Conservation (phyloP, 2,113 vertebrate species). For the Mormoops blainvillei region DNA sequence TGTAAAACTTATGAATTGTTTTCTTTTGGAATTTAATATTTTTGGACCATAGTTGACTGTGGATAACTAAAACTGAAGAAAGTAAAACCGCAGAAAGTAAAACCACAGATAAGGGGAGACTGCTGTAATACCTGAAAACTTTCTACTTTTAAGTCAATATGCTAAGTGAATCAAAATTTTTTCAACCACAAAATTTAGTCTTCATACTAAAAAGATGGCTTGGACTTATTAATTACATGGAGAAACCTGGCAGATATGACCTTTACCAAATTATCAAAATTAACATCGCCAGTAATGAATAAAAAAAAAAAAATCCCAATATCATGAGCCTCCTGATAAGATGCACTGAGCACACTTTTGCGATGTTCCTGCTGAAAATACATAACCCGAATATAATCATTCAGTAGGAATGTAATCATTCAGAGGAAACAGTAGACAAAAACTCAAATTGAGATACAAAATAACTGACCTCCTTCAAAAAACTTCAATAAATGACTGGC, state of each 20-base stretch:
- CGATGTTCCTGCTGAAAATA: not conserved
- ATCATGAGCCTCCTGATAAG: not conserved
- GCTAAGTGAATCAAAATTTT: not conserved
- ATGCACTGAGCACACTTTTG: not conserved
- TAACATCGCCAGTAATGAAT: not conserved
- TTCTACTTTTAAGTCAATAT: not conserved
- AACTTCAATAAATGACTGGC: not conserved
- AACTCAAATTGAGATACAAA: not conserved
- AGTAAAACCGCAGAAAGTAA: not conserved
- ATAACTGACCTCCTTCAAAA: not conserved
- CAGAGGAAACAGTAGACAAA: not conserved
- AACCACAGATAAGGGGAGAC: not conserved
- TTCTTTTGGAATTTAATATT: not conserved
- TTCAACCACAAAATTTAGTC: not conserved
- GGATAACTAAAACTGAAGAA: not conserved
- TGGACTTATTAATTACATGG: not conserved
- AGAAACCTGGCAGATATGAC: not conserved
- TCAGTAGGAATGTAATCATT: too few species aligned
- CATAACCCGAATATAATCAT: not conserved
- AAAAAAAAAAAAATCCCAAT: not conserved
- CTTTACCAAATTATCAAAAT: slow-evolving; percentile 14
- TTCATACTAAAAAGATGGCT: not conserved
- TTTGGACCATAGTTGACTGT: not conserved
- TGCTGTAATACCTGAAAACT: not conserved
- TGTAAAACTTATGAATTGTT: not conserved